Conservation (phyloP, 2,888 invertebrate genomes). For the Malachius bipustulatus region DNA sequence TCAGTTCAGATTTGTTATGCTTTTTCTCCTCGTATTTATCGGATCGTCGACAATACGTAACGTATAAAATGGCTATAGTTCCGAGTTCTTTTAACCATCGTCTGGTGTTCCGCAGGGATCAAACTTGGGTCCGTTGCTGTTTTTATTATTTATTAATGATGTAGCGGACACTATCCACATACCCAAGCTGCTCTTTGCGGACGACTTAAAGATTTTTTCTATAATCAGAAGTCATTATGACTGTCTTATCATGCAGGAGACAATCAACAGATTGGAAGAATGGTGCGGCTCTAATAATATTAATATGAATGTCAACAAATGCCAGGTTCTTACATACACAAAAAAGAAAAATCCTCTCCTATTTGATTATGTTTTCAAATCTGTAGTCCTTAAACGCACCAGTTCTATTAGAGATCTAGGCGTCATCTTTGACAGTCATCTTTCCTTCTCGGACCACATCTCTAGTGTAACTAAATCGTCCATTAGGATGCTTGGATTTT, state of each 20-base stretch:
- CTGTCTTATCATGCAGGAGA: neutral
- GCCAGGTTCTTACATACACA: neutral
- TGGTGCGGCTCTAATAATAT: neutral
- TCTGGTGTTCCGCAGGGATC: slow-evolving; percentile 2
- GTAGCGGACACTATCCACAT: neutral
- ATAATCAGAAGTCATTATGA: neutral
- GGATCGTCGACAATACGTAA: neutral
- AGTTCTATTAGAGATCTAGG: too few relatives aligned
- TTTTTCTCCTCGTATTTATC: neutral
- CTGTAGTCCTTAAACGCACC: too few relatives aligned
- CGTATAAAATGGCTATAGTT: neutral
- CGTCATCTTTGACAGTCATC: too few relatives aligned
- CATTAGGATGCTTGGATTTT: too few relatives aligned
- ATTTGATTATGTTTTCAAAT: too few relatives aligned
- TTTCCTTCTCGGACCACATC: too few relatives aligned
- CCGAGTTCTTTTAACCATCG: neutral
- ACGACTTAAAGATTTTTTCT: neutral
- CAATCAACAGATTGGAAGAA: neutral
- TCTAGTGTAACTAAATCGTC: too few relatives aligned
- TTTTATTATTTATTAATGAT: slow-evolving; percentile 2
- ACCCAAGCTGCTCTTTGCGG: neutral
- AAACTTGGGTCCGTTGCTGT: neutral
- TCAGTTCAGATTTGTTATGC: neutral
- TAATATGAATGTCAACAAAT: neutral
- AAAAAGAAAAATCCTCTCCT: too few relatives aligned